Evolutionary conservation across 2,888 invertebrate species (phyloP), one percentile per base, ranked within the genome.

Genomic region (Athetis lepigone): DNA sequence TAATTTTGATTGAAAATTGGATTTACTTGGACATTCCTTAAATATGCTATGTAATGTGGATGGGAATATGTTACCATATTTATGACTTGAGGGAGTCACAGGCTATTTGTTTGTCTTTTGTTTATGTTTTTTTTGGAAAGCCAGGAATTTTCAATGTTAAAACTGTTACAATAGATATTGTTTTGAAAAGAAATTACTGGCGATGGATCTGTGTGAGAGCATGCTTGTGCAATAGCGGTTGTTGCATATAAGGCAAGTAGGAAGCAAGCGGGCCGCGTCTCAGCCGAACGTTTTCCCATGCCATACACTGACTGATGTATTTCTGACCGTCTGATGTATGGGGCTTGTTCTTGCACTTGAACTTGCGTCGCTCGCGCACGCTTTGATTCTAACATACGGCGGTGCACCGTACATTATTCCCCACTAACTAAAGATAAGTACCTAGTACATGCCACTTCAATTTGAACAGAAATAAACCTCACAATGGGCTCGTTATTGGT

Each of bases 181-280:
- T 74, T 78, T 67, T 13, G 23, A 64, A 58, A 72, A 66, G 57
- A 79, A 61, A 65, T 77, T 69, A 46, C 65, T 59, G 56, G 27
- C 42, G 43, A 57, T 72, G 72, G 70, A 80, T 79, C 72, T 66
- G 74, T 78, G 76, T 72, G 72, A 72, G 77, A 70, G 80, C 82
- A 69, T 75, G 77, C 65, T 76, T 68, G 79, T 78, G 84, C 71
- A 83, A 84, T 86, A 88, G 87, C 82, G 77, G 84, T 79, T 83
- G 74, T 82, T 82, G 84, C 92, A 83, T 92, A 92, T 92, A 94
- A 85, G 93, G 94, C 87, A 83, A 89, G 87, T 85, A 90, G 91
- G 92, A 92, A 93, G 86, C 85, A 92, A 93, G 86, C 85, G 78
- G 79, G 79, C 78, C 75, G 81, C 82, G 79, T 83, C 84, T 83